Evolutionary conservation across 1,140 invertebrate genomes (phyloP), one percentile per base, ranked within the genome.

Genomic region (Pachypsylla venusta): DNA sequence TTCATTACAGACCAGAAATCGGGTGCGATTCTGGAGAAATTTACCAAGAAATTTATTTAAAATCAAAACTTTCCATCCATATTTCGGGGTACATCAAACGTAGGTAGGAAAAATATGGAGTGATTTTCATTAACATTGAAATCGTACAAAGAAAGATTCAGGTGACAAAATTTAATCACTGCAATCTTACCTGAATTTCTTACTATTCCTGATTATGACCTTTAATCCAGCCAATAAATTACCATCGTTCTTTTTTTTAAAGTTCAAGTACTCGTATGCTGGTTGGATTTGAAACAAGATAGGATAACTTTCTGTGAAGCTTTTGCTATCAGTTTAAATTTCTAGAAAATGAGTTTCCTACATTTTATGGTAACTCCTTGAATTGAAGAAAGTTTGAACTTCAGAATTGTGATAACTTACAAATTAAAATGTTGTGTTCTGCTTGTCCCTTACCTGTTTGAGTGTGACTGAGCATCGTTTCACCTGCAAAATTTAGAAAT

Each of bases 401-500:
- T n/a, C n/a, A 35, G 7, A 35, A 35, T 35, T 10, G n/a, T n/a
- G n/a, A 1, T 27, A 10, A 54, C 2, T 22, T n/a, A 2, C 14
- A 26, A 14, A 25, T 19, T 22, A 19, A 27, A 27, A 55, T 55
- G 25, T 22, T 25, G 25, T 25, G 2, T 10, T 16, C 27, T 55
- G 25, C 39, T 26, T 39, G 56, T 57, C 28, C n/a, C 39, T 57
- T 39, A 28, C 25, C 56, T 57, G n/a, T 7, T 39, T 24, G 2
- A 28, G 26, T 27, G 28, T 35, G 27, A 22, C 16, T 39, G n/a
- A 39, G 4, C 1, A 20, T 35, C 25, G n/a, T 57, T 19, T 57
- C 56, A 57, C 28, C 56, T 40, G 39, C 25, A 39, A 39, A 28
- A 53, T 53, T 53, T 24, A 53, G 25, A 53, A n/a, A n/a, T 53